Percentiles rank a stretch among this genome's conserved stretches.
Conservation (phyloP, 2,888 invertebrate genomes). For the Tortricodes alternella region DNA sequence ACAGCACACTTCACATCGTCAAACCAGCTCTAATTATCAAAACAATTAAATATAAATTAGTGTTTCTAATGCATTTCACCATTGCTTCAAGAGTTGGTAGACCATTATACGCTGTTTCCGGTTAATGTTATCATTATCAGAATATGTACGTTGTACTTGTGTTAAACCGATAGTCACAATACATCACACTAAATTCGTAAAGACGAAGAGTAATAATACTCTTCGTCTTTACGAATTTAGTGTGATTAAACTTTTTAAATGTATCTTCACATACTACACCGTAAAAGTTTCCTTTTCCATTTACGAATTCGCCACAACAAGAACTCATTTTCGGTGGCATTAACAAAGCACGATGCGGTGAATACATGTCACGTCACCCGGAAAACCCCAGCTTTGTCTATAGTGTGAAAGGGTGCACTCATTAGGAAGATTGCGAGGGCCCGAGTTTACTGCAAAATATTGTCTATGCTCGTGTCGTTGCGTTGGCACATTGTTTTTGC, state of each 20-base stretch:
- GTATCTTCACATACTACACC: too few relatives aligned
- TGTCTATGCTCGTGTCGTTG: conserved; percentile 58
- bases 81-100: conserved; percentile 4
- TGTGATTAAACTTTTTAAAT: too few relatives aligned
- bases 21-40: conserved; percentile 1
- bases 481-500: conserved; percentile 64
- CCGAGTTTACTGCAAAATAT: conserved; percentile 60
- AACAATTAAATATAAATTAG: conserved; percentile 38
- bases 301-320: conserved; percentile 31
- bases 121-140: conserved; percentile 31
- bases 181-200: too few relatives aligned
- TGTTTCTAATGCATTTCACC: conserved; percentile 31
- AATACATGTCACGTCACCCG: conserved; percentile 76
- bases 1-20: background rate
- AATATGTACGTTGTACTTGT: too few relatives aligned
- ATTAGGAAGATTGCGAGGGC: conserved; percentile 83
- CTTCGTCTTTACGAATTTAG: too few relatives aligned
- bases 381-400: conserved; percentile 76
- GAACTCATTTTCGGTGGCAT: conserved; percentile 57
- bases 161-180: too few relatives aligned
- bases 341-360: conserved; percentile 66
- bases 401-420: conserved; percentile 81
- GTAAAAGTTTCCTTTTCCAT: conserved; percentile 7
- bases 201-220: too few relatives aligned
- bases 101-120: conserved; percentile 40